These are phyloP conservation scores for Luperina testacea DNA, from an alignment of 2,888 invertebrate species.

Conservation along the genomic window DNA sequence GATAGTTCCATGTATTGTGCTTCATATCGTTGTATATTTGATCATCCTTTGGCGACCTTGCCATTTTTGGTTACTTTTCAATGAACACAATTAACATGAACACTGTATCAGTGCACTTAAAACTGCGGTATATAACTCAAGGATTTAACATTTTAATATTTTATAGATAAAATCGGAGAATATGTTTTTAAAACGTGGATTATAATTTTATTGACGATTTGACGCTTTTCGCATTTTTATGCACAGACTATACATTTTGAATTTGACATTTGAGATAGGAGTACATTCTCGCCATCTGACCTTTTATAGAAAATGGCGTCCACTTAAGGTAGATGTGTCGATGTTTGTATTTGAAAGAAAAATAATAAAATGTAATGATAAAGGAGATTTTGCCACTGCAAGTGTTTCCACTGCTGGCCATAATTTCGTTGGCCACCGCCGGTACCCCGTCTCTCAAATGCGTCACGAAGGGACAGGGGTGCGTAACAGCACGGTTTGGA, in stretches of 20 bases:
- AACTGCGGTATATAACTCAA: constrained; percentile 73
- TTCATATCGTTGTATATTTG: constrained; percentile 85
- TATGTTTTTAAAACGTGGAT: constrained; percentile 80
- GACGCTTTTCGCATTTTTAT: constrained; percentile 76
- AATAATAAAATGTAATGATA: background rate
- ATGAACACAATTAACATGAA: constrained; percentile 73
- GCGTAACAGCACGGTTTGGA: too few species aligned
- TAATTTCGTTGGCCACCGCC: too few species aligned
- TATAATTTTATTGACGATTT: constrained; percentile 82
- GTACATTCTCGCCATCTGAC: constrained; percentile 45
- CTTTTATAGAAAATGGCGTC: background rate
- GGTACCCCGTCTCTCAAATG: too few species aligned
- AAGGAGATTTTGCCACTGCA: background rate
- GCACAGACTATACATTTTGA: constrained; percentile 57
- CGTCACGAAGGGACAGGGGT: too few species aligned
- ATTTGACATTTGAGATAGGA: constrained; percentile 54
- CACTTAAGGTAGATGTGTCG: background rate
- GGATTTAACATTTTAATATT: constrained; percentile 82
- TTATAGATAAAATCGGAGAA: constrained; percentile 70
- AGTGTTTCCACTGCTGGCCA: background rate
- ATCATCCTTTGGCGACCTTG: constrained; percentile 89
- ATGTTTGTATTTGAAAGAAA: background rate
- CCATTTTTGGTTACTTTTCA: constrained; percentile 85
- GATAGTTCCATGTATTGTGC: constrained; percentile 87
- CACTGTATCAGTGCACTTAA: constrained; percentile 64